phyloP scores from a whole-genome alignment of 2,888 invertebrate genomes.

The Aphodius granarius region DNA sequence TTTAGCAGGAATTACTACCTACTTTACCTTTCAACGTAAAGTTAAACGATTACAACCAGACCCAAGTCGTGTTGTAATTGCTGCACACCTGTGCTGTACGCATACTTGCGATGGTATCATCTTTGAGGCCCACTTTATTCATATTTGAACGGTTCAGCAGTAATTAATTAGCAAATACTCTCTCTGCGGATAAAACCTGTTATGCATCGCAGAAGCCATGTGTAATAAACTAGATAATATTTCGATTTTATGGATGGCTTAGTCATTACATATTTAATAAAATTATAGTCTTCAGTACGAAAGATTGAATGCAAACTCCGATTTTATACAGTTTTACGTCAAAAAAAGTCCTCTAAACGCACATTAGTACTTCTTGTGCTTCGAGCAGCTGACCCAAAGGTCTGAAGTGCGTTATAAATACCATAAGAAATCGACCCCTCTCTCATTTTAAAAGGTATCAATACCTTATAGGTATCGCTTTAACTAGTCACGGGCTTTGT shows the following conservation, averaged over 20 bases:
- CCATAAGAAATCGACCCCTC: background rate
- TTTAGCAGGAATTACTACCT: background rate
- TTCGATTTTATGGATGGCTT: background rate
- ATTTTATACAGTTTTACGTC: background rate
- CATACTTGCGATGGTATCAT: background rate
- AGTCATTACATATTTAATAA: too few species aligned
- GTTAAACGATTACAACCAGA: background rate
- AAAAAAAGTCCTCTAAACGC: background rate
- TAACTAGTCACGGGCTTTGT: background rate
- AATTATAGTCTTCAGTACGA: too few species aligned
- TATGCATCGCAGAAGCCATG: background rate
- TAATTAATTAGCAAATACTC: background rate
- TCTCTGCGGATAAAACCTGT: background rate
- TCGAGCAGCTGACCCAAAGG: background rate
- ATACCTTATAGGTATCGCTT: background rate
- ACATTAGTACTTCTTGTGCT: background rate
- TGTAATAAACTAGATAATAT: background rate
- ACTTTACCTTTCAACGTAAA: background rate
- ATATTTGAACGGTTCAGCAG: background rate
- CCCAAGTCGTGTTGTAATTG: background rate
- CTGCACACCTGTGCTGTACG: background rate
- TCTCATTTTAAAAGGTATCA: background rate
- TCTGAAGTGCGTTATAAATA: background rate
- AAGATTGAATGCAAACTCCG: too few species aligned
- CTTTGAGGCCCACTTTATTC: background rate